phyloP scores from a whole-genome alignment of 2,113 vertebrate species.

The Paramisgurnus dabryanus region DNA sequence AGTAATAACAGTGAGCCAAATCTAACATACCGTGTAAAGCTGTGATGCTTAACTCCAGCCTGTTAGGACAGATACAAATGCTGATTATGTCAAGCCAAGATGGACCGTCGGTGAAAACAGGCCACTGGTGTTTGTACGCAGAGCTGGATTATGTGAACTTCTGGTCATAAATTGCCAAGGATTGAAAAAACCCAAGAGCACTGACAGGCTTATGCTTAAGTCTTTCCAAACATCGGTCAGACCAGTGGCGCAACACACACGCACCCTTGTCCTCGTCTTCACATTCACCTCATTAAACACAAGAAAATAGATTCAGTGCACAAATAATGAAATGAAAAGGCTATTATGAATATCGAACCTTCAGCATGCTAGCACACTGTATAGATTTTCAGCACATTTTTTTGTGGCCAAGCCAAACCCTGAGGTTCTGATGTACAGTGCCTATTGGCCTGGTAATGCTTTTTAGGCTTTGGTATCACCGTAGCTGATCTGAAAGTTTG shows the following conservation, averaged over 20 bases:
- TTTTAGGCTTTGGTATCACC: no score
- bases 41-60: not conserved
- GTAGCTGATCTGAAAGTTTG: slow-evolving; percentile 2
- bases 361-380: not conserved
- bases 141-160: slow-evolving; percentile 21
- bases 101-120: not conserved
- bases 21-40: not conserved
- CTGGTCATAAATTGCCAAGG: slow-evolving; percentile 6
- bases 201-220: slow-evolving; percentile 26
- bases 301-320: not conserved
- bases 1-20: not conserved
- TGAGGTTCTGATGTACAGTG: no score
- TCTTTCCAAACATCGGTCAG: slow-evolving; percentile 17
- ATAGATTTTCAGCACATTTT: not conserved
- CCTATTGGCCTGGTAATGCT: no score
- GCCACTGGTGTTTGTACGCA: not conserved
- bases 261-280: not conserved
- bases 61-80: not conserved
- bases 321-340: not conserved
- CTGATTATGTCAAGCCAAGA: not conserved
- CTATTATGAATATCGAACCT: no score
- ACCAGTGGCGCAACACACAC: not conserved
- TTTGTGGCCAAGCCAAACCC: not conserved
- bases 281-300: slow-evolving; percentile 22
- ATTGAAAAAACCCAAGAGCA: not conserved